Evolutionary conservation across 2,797 vertebrate species (phyloP).

Genomic region (Mormyrus hasselquistii): DNA sequence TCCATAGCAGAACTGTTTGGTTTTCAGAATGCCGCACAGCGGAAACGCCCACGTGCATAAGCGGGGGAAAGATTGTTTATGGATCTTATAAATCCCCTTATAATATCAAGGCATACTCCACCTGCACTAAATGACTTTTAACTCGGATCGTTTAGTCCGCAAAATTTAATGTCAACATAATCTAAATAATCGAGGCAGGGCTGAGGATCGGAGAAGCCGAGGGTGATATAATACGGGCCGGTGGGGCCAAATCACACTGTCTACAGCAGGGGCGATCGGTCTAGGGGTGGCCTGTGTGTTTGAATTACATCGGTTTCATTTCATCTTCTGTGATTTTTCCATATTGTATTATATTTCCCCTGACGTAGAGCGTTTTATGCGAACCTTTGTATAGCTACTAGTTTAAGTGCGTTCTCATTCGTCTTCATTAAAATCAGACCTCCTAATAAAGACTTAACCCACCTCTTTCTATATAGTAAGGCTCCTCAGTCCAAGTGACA

Average conservation of each 20-base stretch:
- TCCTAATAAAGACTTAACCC: not conserved
- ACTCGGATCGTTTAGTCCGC: constrained; percentile 65
- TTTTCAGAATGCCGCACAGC: not conserved
- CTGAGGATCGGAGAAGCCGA: constrained; percentile 63
- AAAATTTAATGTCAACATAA: constrained; percentile 59
- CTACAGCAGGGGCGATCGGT: constrained; percentile 60
- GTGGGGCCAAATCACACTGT: constrained; percentile 58
- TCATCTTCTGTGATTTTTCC: constrained; percentile 63
- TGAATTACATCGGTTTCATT: constrained; percentile 65
- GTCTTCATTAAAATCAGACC: not conserved
- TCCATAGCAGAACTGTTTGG: not conserved
- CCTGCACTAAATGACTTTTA: constrained; percentile 32
- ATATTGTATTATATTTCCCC: constrained; percentile 40
- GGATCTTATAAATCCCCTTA: not conserved
- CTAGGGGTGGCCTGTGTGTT: not conserved
- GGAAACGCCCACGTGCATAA: not conserved
- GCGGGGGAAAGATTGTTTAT: not conserved
- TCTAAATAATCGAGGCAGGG: constrained; percentile 59
- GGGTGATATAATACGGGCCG: constrained; percentile 57
- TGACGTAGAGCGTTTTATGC: not conserved
- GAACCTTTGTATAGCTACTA: not conserved
- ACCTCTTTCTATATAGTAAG: not conserved
- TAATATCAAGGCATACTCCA: not conserved
- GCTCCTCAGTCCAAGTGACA: not conserved
- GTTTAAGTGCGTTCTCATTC: not conserved